Base-by-base conservation (phyloP, 2,113 vertebrate genomes). In the Daboia siamensis region DNA sequence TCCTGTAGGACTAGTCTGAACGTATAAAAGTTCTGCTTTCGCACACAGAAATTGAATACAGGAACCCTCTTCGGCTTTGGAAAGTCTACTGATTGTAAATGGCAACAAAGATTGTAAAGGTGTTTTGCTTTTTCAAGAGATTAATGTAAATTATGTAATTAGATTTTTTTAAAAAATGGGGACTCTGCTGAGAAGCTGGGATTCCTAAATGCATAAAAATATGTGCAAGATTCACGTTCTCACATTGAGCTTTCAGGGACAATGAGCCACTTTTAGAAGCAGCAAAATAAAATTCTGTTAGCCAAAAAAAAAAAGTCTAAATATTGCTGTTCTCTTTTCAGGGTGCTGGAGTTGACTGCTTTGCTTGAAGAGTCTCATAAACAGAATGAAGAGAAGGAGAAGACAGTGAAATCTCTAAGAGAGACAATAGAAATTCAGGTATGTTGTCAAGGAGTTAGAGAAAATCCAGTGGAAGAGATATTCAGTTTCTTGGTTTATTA, bases 351-450 rank as follows among this genome's bases (percentile, higher is more conserved):
- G 94, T 97, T 99, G 55, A 97, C 97, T 89, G 87, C 86, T 93
- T 96, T 97, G 2, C 97, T 99, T 92, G 97, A 96, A 91, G 95
- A 96, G 48, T 96, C 97, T 95, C 97, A 97, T 92, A 95, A 95
- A 93, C 96, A 98, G 95, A 97, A 96, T 39, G 96, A 98, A 95
- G 98, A 99, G 93, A 96, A 97, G 93, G 98, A 98, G 94, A 96
- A 94, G 95, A 97, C 95, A 64, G 52, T 98, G 89, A 97, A 95
- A 93, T 92, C 94, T 26, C 96, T 97, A 74, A 96, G 93, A 85
- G 94, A 97, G 93, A 97, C 97, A 0, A 29, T 97, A 97, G 96
- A 97, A 91, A 96, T 96, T 29, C 96, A 97, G 95, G 97, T 98
- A 96, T 86, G 90, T 96, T 93, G 94, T 88, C 44, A 48, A 89